A percentile compares a stretch with the other conserved stretches of the same genome.
These are phyloP conservation scores for Molothrus ater DNA, from an alignment of 2,797 vertebrate genomes.

Conservation along the genomic window DNA sequence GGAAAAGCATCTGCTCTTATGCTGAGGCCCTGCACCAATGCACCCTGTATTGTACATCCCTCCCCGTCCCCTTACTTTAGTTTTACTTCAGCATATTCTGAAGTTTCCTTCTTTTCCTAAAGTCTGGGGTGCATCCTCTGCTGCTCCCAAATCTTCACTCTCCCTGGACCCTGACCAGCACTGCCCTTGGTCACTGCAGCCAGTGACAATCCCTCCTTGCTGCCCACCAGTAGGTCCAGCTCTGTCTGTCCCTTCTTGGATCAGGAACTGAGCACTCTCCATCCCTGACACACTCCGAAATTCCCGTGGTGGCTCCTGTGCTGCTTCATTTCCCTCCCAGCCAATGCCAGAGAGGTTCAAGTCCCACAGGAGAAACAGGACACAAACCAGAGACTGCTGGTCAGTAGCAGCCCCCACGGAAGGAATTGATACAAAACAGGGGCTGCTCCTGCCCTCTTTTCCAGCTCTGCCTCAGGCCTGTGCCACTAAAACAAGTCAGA, in stretches of 20 bases:
- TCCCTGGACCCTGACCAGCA: not conserved
- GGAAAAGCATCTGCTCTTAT: not conserved
- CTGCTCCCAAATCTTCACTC: not conserved
- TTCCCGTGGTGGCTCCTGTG: rapidly evolving
- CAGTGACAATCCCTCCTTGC: not conserved
- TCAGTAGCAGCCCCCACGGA: not conserved
- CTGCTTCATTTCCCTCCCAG: not conserved
- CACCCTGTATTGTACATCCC: no score
- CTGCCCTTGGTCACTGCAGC: not conserved
- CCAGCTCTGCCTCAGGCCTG: not conserved
- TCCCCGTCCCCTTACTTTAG: rapidly evolving
- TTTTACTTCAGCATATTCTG: not conserved
- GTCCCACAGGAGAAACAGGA: not conserved
- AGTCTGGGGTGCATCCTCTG: not conserved
- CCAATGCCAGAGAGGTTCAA: rapidly evolving
- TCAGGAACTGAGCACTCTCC: not conserved
- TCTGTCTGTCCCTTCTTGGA: not conserved
- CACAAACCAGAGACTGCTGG: not conserved
- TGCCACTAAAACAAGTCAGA: not conserved
- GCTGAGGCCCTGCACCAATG: not conserved
- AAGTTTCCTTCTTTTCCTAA: not conserved
- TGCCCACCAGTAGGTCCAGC: not conserved
- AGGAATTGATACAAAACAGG: no score
- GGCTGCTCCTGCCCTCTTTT: not conserved
- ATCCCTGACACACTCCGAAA: not conserved